Conservation (phyloP, 2,113 vertebrate species). For the Garra rufa region DNA sequence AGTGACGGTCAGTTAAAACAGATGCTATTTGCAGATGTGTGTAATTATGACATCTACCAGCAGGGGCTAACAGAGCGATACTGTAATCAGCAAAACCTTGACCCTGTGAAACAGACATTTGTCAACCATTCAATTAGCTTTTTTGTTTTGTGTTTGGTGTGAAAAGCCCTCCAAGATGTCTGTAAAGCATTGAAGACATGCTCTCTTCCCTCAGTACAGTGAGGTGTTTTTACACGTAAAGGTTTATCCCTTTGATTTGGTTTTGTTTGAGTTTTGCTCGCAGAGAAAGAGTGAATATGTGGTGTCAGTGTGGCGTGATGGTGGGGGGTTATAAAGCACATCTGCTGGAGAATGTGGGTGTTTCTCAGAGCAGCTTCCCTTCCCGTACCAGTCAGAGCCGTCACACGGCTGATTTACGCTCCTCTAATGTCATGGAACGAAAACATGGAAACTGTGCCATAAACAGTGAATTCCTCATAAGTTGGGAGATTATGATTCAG, state of each 20-base stretch:
- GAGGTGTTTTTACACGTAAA: neutral
- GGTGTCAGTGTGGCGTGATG: conserved; percentile 2
- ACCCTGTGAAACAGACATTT: neutral
- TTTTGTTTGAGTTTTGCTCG: neutral
- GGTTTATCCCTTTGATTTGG: neutral
- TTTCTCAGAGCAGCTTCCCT: conserved; percentile 84
- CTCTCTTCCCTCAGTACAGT: neutral
- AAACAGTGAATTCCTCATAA: conserved; percentile 89
- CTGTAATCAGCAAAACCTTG: neutral
- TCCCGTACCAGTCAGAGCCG: conserved; percentile 92
- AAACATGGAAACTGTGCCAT: conserved; percentile 88
- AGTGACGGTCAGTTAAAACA: neutral
- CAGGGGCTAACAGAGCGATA: neutral
- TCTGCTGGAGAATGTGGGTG: conserved; percentile 85
- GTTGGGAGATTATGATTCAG: conserved; percentile 85
- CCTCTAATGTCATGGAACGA: conserved; percentile 85
- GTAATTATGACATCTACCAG: neutral
- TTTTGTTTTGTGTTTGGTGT: neutral
- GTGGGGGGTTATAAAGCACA: conserved; percentile 74
- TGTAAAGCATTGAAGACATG: neutral
- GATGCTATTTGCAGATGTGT: neutral
- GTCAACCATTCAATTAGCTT: neutral
- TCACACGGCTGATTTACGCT: conserved; percentile 89
- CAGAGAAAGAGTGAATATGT: neutral
- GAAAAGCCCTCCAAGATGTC: neutral